A percentile compares a stretch with the other conserved stretches of the same genome.
phyloP scores from a whole-genome alignment of 1,140 invertebrate species.

The Drosophila leontia region DNA sequence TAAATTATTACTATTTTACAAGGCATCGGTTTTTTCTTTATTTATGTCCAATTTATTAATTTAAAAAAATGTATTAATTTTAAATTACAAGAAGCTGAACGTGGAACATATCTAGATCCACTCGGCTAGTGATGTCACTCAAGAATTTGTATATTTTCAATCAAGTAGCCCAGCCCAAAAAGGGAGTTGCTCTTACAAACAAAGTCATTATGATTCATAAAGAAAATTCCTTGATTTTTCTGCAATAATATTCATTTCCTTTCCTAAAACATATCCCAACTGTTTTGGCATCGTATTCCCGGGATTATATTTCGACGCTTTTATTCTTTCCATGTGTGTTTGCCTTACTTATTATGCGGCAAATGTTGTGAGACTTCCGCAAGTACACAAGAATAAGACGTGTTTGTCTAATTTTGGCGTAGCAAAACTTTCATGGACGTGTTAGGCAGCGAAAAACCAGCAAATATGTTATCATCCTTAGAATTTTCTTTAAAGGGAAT shows the following conservation, averaged over 20 bases:
- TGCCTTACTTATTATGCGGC: slow-evolving; percentile 74
- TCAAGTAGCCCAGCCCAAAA: no score
- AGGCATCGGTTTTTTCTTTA: not conserved
- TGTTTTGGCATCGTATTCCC: slow-evolving; percentile 10
- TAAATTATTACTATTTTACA: not conserved
- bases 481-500: not conserved
- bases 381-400: slow-evolving; percentile 33
- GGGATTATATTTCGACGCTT: slow-evolving; percentile 5
- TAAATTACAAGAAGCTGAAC: no score
- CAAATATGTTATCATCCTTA: slow-evolving; percentile 25
- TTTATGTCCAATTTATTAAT: not conserved
- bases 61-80: no score
- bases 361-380: slow-evolving; percentile 51
- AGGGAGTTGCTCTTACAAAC: not conserved
- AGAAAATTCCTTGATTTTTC: not conserved
- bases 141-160: not conserved
- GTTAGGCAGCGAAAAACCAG: slow-evolving; percentile 23
- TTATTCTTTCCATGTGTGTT: slow-evolving; percentile 33
- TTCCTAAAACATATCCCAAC: not conserved
- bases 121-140: not conserved
- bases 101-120: no score
- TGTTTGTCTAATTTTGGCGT: slow-evolving; percentile 47
- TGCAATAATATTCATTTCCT: slow-evolving; percentile 5
- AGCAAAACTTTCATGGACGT: slow-evolving; percentile 38
- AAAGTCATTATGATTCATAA: not conserved